These are phyloP conservation scores for Bombus turneri DNA, from an alignment of 1,140 invertebrate genomes.

Conservation along the genomic window DNA sequence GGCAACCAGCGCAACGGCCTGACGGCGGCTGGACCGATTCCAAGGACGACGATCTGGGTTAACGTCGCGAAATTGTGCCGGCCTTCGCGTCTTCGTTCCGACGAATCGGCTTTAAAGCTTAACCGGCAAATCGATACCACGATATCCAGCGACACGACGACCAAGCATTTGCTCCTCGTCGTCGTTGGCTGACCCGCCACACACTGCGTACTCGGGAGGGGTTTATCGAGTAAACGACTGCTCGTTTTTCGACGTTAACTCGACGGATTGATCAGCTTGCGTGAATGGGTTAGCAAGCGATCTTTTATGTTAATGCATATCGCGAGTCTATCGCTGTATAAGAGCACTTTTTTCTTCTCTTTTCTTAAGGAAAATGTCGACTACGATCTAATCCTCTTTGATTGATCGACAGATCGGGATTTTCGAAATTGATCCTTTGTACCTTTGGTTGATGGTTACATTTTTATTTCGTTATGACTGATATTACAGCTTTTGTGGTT, in stretches of 20 bases:
- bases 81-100: slow-evolving; percentile 40
- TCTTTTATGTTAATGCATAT: too few species aligned
- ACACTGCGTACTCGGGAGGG: background rate
- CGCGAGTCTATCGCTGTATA: too few species aligned
- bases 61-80: slow-evolving; percentile 70
- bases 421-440: too few species aligned
- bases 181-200: background rate
- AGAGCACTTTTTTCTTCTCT: too few species aligned
- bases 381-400: too few species aligned
- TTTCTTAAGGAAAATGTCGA: too few species aligned
- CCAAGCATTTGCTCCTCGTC: slow-evolving; percentile 25
- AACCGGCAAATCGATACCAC: slow-evolving; percentile 56
- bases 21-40: slow-evolving; percentile 72
- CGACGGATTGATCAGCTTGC: too few species aligned
- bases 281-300: too few species aligned
- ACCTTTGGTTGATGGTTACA: too few species aligned
- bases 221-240: background rate
- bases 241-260: background rate
- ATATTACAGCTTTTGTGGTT: too few species aligned
- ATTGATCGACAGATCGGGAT: too few species aligned
- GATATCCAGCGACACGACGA: slow-evolving; percentile 22
- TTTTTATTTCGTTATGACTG: too few species aligned
- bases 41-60: slow-evolving; percentile 76
- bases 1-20: slow-evolving; percentile 58
- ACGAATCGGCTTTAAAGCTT: slow-evolving; percentile 61